Base-by-base conservation (phyloP, 1,140 invertebrate species). In the Armadillidium nasatum region DNA sequence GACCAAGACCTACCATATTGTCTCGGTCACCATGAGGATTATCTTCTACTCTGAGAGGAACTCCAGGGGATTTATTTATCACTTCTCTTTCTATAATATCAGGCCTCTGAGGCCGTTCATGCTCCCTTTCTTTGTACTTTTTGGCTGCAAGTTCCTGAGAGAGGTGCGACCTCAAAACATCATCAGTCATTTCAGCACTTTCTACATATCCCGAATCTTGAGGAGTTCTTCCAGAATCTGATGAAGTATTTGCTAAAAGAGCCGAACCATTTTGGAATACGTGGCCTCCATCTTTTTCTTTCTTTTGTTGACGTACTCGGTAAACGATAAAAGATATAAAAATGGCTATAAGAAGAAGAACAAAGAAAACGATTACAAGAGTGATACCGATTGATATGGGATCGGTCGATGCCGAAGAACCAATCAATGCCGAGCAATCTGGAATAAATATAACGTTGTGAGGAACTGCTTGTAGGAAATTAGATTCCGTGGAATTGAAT, bases 61-160 rank as follows among this genome's bases (percentile, higher is more conserved):
- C 81, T 13, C 82, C 80, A 0, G 90, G 89, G 6, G 92, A 91
- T 80, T 91, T 92, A 83, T 93, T 93, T 4, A 90, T 90, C 0
- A 93, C 91, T 86, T 96, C 94, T 4, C 94, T 85, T 85, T 96
- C 94, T 70, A 97, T 96, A 7, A 97, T 95, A 84, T 97, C 95
- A 0, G 94, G 95, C 67, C 94, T 85, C 84, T 94, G 92, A 0
- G 91, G 91, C 68, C 91, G 85, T 46, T 88, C 88, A 45, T 92
- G 88, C 82, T 94, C 93, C 22, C 93, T 87, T 81, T 94, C 93
- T 84, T 94, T 95, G 83, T 92, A 93, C 84, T 94, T 94, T 82
- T 93, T 94, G 60, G 81, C 81, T 21, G 83, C 81, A 73, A 86
- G 79, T 71, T 86, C 85, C 78, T 94, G 90, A 0, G 89, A 91